Evolutionary conservation across 1,140 invertebrate species (phyloP).

Genomic region (Leptopilina boulardi): DNA sequence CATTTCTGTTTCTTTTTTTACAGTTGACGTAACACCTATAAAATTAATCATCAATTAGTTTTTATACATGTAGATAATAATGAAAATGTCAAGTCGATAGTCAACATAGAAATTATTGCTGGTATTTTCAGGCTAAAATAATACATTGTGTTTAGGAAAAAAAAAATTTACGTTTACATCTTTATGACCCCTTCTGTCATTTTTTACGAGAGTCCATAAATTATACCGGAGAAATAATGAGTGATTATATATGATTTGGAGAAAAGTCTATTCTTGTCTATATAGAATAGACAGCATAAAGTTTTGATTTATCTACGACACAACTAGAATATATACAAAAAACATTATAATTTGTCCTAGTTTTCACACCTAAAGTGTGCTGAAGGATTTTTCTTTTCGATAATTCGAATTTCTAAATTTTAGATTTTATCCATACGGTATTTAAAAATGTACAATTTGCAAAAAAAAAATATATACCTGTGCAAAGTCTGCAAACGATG

Average conservation of each 20-base stretch:
- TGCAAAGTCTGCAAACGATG: slow-evolving; percentile 1
- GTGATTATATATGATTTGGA: background rate
- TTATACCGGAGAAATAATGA: slow-evolving; percentile 26
- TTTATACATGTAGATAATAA: background rate
- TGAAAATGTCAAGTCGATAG: background rate
- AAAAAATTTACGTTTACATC: slow-evolving; percentile 24
- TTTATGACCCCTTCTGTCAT: slow-evolving; percentile 43
- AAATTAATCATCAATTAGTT: too few relatives aligned
- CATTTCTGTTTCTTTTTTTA: too few relatives aligned
- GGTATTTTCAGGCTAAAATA: background rate
- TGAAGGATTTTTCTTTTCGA: background rate
- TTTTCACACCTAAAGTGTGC: slow-evolving; percentile 1
- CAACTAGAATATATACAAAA: background rate
- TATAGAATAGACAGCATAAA: background rate
- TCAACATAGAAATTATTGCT: background rate
- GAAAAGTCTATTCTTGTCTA: background rate
- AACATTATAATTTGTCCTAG: background rate
- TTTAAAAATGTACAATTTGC: background rate
- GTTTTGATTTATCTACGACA: slow-evolving; percentile 5
- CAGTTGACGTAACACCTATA: too few relatives aligned
- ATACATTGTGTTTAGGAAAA: background rate
- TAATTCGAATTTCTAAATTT: background rate
- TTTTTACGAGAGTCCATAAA: slow-evolving; percentile 31
- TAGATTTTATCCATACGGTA: background rate
- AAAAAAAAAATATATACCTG: background rate